Evolutionary conservation across 37 sponge, comb jelly and placozoan genomes (phyloP).

Genomic region (Haliclona indistincta): DNA sequence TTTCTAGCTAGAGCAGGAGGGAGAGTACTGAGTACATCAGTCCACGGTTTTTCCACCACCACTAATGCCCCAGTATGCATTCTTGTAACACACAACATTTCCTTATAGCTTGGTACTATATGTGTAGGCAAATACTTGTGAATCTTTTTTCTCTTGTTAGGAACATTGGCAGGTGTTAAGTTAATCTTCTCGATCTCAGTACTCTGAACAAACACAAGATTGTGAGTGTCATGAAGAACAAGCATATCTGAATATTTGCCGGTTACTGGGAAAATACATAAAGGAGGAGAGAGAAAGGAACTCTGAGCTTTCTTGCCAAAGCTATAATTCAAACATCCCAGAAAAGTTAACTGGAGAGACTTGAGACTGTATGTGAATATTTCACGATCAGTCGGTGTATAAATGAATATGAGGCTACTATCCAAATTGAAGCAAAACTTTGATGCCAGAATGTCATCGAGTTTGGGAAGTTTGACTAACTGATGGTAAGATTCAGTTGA

Average conservation of each 20-base stretch:
- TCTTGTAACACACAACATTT: constrained; percentile 24
- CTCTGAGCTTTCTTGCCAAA: neutral
- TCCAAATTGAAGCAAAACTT: constrained; percentile 9
- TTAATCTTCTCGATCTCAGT: neutral
- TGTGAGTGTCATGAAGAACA: constrained; percentile 17
- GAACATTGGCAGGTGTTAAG: neutral
- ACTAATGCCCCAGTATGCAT: constrained; percentile 15
- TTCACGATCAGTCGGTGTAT: constrained; percentile 21
- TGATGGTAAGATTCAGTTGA: neutral
- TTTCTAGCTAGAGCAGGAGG: constrained; percentile 58
- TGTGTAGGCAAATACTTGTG: neutral
- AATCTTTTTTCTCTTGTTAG: constrained; percentile 1
- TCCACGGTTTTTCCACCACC: constrained; percentile 61
- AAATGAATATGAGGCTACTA: neutral
- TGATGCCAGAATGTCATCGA: constrained; percentile 13
- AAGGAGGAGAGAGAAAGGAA: neutral
- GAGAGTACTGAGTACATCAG: constrained; percentile 22
- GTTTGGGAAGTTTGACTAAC: constrained; percentile 16
- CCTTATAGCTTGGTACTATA: neutral
- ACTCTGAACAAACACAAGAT: constrained; percentile 22
- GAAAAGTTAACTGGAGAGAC: neutral
- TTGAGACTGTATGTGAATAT: constrained; percentile 14
- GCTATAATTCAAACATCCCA: too few relatives aligned
- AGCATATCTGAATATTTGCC: too few relatives aligned
- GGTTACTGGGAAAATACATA: neutral